Evolutionary conservation across 2,888 invertebrate genomes (phyloP).

Genomic region (Dolichopus griseipennis): DNA sequence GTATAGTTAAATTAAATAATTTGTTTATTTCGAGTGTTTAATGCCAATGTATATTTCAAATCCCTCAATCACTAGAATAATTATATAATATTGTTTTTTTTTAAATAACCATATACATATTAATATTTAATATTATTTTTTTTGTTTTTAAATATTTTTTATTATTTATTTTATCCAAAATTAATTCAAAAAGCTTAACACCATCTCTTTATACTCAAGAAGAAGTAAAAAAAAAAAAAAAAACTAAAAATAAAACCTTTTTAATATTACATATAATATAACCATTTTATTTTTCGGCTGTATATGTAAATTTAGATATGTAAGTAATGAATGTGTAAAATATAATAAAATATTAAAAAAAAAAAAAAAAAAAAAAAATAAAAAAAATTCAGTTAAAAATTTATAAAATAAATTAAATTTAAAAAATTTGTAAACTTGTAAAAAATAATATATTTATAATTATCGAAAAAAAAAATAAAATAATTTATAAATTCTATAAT

Average conservation of each 20-base stretch:
- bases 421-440: conserved; percentile 15
- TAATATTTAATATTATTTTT: too few species aligned
- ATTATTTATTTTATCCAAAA: too few species aligned
- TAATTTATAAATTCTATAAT: not conserved
- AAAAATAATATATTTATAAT: too few species aligned
- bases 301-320: not conserved
- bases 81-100: too few species aligned
- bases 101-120: too few species aligned
- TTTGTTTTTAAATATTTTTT: too few species aligned
- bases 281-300: conserved; percentile 6
- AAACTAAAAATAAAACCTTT: not conserved
- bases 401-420: conserved; percentile 18
- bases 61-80: too few species aligned
- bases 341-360: conserved; percentile 9
- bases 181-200: not conserved
- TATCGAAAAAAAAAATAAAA: not conserved
- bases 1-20: too few species aligned
- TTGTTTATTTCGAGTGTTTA: too few species aligned
- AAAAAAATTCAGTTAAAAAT: not conserved
- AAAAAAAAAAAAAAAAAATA: conserved; percentile 11
- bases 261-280: not conserved
- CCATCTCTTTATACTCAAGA: not conserved
- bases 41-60: too few species aligned
- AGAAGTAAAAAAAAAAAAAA: too few species aligned
- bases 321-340: conserved; percentile 6